Percentiles rank a stretch among this genome's conserved stretches.
Conservation (phyloP, 2,797 vertebrate species). For the Enteromius argenteus region DNA sequence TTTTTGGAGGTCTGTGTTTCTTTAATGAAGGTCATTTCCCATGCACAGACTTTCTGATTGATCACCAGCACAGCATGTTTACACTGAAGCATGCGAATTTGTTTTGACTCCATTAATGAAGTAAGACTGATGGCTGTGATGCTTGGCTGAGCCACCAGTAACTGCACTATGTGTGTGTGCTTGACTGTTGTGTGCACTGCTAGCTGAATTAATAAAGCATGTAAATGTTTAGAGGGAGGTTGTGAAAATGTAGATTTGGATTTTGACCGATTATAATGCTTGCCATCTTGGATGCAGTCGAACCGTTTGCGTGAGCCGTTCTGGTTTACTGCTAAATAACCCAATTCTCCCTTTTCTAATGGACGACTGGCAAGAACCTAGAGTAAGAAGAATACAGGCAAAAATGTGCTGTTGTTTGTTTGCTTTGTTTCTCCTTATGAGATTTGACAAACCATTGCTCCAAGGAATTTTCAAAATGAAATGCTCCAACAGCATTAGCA, state of each 20-base stretch:
- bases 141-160: conserved; percentile 29
- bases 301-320: conserved; percentile 9
- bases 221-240: conserved; percentile 47
- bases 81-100: conserved; percentile 45
- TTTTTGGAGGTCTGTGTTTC: conserved; percentile 43
- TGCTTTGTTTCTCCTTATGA: conserved; percentile 11
- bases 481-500: conserved; percentile 30
- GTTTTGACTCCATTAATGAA: conserved; percentile 64
- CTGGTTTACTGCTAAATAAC: conserved; percentile 44
- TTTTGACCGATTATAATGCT: conserved; percentile 52
- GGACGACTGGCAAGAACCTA: conserved; percentile 12
- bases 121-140: conserved; percentile 53
- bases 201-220: conserved; percentile 51
- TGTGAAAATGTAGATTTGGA: conserved; percentile 53
- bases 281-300: conserved; percentile 50
- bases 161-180: conserved; percentile 12
- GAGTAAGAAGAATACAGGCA: conserved; percentile 12
- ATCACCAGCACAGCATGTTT: conserved; percentile 58
- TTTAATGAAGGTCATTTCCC: conserved; percentile 58
- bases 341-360: conserved; percentile 22
- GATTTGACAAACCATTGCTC: conserved; percentile 29
- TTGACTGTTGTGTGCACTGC: conserved; percentile 26
- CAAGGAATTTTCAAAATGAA: conserved; percentile 13
- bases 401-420: conserved; percentile 27
- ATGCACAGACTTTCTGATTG: conserved; percentile 53